Percentiles rank a stretch among this genome's conserved stretches.
These are phyloP conservation scores for Mya arenaria DNA, from an alignment of 1,140 invertebrate genomes.

Conservation along the genomic window DNA sequence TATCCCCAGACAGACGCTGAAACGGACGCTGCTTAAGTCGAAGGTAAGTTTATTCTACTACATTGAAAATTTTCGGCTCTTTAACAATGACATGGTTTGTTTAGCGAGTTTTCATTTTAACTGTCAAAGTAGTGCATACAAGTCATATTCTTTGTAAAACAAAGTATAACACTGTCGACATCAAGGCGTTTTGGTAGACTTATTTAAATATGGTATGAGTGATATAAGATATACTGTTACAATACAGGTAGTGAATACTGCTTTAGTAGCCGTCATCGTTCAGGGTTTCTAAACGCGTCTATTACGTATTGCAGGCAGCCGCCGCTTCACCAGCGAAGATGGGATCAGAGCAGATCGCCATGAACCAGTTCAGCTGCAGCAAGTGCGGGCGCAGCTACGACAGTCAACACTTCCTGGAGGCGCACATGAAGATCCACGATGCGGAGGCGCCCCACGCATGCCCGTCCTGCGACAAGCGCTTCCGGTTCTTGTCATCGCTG, in stretches of 20 bases:
- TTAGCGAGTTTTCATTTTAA: too few relatives aligned
- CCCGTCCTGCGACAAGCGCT: constrained; percentile 25
- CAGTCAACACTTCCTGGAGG: background rate
- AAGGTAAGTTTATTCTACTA: too few relatives aligned
- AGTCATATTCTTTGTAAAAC: too few relatives aligned
- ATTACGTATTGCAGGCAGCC: background rate
- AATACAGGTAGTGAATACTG: too few relatives aligned
- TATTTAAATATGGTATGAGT: too few relatives aligned
- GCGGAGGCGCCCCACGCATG: background rate
- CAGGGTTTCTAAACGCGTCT: background rate
- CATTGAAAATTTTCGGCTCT: too few relatives aligned
- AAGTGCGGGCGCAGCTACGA: constrained; percentile 10
- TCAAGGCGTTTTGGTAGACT: too few relatives aligned
- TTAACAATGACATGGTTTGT: too few relatives aligned
- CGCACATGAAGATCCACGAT: constrained; percentile 20
- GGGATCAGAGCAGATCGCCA: background rate
- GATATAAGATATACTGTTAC: too few relatives aligned
- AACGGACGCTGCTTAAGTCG: background rate
- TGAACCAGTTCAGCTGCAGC: background rate
- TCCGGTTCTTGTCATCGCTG: constrained; percentile 5
- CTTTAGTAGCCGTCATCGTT: too few relatives aligned
- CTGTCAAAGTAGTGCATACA: too few relatives aligned
- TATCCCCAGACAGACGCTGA: background rate
- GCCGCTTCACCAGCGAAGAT: background rate
- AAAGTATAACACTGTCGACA: too few relatives aligned